Evolutionary conservation across 2,888 invertebrate species (phyloP).

Genomic region (Andrena chrysosceles): DNA sequence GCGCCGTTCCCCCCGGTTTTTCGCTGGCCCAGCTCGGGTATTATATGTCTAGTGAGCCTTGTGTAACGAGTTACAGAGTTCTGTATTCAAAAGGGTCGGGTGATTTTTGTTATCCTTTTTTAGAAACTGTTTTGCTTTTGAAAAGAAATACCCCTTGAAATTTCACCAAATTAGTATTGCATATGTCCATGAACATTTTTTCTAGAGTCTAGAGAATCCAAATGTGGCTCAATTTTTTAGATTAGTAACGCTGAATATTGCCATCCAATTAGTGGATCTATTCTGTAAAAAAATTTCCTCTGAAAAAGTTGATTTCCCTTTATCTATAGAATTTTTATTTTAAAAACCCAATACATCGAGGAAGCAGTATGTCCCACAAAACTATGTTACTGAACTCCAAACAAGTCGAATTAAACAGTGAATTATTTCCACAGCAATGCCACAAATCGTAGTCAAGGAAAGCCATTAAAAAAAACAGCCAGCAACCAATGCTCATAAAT

Average conservation of each 20-base stretch:
- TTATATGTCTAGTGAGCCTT: not conserved
- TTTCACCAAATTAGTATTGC: too few relatives aligned
- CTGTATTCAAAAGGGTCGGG: not conserved
- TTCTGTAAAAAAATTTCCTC: too few relatives aligned
- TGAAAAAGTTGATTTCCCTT: too few relatives aligned
- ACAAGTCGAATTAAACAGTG: not conserved
- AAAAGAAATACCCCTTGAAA: too few relatives aligned
- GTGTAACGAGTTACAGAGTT: not conserved
- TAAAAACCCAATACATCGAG: not conserved
- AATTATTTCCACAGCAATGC: not conserved
- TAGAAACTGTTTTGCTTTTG: too few relatives aligned
- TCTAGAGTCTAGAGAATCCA: too few relatives aligned
- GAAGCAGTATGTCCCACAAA: not conserved
- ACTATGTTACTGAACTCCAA: not conserved
- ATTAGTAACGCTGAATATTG: too few relatives aligned
- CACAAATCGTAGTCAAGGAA: not conserved
- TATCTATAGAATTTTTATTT: not conserved
- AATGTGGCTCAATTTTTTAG: too few relatives aligned
- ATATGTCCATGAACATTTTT: too few relatives aligned
- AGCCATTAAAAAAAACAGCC: not conserved
- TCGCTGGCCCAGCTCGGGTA: not conserved
- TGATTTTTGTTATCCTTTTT: too few relatives aligned
- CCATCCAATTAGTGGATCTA: too few relatives aligned
- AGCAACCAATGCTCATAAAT: not conserved
- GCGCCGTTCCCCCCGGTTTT: not conserved